Evolutionary conservation across 2,113 vertebrate genomes (phyloP).

Genomic region (Ammodytes dubius): DNA sequence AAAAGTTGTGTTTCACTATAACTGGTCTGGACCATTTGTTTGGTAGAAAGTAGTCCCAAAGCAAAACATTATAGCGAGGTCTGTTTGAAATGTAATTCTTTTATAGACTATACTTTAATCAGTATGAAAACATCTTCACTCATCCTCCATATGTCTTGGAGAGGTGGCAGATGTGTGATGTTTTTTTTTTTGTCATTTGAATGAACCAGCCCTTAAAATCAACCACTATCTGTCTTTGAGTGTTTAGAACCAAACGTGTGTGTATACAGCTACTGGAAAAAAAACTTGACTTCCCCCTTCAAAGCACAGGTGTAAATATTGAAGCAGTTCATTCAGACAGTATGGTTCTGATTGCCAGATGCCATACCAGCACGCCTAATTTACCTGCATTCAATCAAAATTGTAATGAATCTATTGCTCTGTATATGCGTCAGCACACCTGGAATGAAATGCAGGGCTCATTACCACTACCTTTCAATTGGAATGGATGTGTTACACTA

Average conservation of each 20-base stretch:
- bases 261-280: neutral
- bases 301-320: conserved; percentile 38
- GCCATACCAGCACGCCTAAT: conserved; percentile 37
- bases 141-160: neutral
- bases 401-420: conserved; percentile 65
- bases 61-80: neutral
- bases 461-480: conserved; percentile 62
- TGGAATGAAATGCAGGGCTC: conserved; percentile 62
- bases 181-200: conserved; percentile 7
- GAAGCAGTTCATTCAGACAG: conserved; percentile 18
- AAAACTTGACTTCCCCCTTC: conserved; percentile 18
- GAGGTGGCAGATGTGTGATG: neutral
- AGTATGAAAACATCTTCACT: neutral
- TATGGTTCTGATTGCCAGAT: conserved; percentile 55
- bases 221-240: neutral
- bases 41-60: neutral
- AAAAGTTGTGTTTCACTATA: neutral
- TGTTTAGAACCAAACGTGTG: neutral
- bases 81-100: neutral
- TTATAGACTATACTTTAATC: neutral
- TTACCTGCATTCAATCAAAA: conserved; percentile 62
- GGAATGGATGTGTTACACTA: conserved; percentile 65
- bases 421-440: conserved; percentile 61
- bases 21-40: neutral
- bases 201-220: conserved; percentile 3